Conservation (phyloP, 2,113 vertebrate genomes). For the Leucopternis melanops region DNA sequence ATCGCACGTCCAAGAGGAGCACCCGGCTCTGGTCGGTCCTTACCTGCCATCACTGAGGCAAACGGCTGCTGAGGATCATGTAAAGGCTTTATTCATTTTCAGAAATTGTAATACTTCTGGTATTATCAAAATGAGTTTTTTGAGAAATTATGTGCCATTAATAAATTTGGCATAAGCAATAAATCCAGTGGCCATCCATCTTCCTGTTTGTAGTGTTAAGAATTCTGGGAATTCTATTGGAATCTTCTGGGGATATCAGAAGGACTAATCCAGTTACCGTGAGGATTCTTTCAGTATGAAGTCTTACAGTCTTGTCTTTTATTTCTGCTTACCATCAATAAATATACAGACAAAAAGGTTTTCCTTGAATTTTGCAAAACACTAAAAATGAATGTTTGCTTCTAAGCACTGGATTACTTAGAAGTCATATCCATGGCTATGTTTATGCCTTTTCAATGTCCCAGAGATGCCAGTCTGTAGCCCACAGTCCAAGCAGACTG, state of each 20-base stretch:
- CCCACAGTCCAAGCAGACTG: neutral
- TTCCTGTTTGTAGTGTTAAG: neutral
- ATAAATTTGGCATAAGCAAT: neutral
- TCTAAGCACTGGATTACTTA: neutral
- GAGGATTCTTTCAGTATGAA: neutral
- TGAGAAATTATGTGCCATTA: neutral
- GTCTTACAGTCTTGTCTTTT: neutral
- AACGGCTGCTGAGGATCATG: constrained; percentile 91
- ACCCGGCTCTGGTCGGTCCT: neutral
- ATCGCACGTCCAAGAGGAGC: rapidly evolving
- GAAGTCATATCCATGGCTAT: neutral
- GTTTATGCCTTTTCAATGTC: neutral
- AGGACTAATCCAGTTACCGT: neutral
- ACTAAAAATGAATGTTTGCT: neutral
- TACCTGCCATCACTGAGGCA: constrained; percentile 93
- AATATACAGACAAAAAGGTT: neutral
- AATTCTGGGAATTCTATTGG: neutral
- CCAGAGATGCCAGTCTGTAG: neutral
- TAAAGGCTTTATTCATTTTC: neutral
- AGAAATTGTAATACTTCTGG: neutral
- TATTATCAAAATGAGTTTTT: neutral
- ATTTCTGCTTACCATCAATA: neutral
- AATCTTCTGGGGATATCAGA: neutral
- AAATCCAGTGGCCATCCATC: neutral
- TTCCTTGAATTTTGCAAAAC: neutral